Evolutionary conservation across 2,797 vertebrate genomes (phyloP).

Genomic region (Sebastes alutus): DNA sequence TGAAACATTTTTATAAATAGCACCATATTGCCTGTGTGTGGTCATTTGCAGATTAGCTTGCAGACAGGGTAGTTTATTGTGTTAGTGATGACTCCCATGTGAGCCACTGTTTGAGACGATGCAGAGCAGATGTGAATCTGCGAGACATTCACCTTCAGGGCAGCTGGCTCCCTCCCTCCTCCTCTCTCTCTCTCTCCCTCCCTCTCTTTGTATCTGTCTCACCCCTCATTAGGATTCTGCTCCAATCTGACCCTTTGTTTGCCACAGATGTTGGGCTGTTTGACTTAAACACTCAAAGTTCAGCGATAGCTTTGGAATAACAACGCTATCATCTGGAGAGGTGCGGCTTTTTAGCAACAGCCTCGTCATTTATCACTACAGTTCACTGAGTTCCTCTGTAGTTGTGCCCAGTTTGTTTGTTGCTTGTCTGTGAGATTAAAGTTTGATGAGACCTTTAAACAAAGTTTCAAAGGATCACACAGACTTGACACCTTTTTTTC

Average conservation of each 20-base stretch:
- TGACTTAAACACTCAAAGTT: constrained; percentile 47
- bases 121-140: constrained; percentile 54
- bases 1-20: not conserved
- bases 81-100: constrained; percentile 9
- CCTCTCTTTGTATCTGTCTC: not conserved
- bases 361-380: constrained; percentile 11
- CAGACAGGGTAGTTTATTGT: not conserved
- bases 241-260: constrained; percentile 37
- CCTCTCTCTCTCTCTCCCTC: constrained; percentile 2
- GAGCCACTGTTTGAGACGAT: constrained; percentile 16
- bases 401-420: not conserved
- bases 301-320: constrained; percentile 35
- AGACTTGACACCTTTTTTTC: not conserved
- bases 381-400: constrained; percentile 10
- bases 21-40: not conserved
- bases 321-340: constrained; percentile 17
- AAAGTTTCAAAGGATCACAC: not conserved
- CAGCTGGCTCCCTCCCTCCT: not conserved
- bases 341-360: not conserved
- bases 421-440: constrained; percentile 15
- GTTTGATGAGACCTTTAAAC: constrained; percentile 9
- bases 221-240: constrained; percentile 58
- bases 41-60: constrained; percentile 7
- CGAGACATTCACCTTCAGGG: constrained; percentile 49
- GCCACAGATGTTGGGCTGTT: constrained; percentile 51